phyloP scores from a whole-genome alignment of 2,113 vertebrate species.

The Vulpes vulpes region DNA sequence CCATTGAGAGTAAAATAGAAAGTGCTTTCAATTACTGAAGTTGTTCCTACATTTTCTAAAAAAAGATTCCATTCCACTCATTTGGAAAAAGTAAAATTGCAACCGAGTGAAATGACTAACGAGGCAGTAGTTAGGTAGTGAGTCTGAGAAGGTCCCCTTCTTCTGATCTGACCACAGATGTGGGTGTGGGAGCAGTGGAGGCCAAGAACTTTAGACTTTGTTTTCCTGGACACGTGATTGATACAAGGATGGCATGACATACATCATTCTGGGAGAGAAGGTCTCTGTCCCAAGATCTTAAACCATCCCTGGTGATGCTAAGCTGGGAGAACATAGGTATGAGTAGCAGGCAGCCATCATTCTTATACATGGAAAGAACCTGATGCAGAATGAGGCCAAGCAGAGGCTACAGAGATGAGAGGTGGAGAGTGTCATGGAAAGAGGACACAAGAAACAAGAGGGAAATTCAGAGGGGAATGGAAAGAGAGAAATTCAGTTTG shows the following conservation, averaged over 20 bases:
- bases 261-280: no score
- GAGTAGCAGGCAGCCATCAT: background rate
- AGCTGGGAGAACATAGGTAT: background rate
- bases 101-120: background rate
- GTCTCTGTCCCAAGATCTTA: background rate
- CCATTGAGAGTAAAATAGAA: conserved; percentile 48
- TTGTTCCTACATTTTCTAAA: conserved; percentile 58
- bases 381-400: background rate
- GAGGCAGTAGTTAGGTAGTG: background rate
- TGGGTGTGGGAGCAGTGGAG: background rate
- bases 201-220: background rate
- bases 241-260: background rate
- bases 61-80: background rate
- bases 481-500: background rate
- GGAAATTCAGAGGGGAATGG: background rate
- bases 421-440: background rate
- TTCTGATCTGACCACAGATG: background rate
- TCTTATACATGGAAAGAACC: background rate
- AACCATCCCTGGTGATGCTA: no score
- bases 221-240: background rate
- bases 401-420: background rate
- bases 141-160: background rate
- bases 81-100: conserved; percentile 47
- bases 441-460: background rate
- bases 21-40: conserved; percentile 62